Evolutionary conservation across 2,797 vertebrate species (phyloP).

Genomic region (Crax fasciolata): DNA sequence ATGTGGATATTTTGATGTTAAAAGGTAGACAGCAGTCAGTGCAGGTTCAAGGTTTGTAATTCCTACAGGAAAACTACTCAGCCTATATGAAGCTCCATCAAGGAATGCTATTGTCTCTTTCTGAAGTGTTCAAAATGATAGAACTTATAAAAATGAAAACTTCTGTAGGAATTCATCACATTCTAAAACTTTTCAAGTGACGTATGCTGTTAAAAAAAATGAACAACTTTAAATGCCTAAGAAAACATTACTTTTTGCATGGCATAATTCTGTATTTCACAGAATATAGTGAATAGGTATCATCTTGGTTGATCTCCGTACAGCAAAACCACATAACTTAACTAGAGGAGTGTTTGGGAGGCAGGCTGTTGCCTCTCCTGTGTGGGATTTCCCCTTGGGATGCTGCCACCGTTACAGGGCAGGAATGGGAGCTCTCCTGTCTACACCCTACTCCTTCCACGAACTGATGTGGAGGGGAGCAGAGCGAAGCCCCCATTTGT

Average conservation of each 20-base stretch:
- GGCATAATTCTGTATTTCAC: background rate
- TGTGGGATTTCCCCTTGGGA: background rate
- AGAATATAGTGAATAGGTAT: background rate
- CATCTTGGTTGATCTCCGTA: background rate
- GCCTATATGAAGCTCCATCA: fast-evolving
- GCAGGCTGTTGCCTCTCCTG: background rate
- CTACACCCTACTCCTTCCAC: background rate
- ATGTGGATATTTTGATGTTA: background rate
- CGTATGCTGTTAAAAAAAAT: background rate
- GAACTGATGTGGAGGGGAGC: background rate
- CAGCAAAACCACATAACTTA: background rate
- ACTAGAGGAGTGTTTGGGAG: background rate
- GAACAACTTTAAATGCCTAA: background rate
- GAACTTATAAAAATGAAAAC: background rate
- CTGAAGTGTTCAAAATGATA: background rate
- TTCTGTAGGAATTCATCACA: background rate
- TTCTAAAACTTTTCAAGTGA: background rate
- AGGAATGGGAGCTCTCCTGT: background rate
- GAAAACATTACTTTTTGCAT: background rate
- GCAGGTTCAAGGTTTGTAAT: background rate
- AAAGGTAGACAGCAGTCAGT: background rate
- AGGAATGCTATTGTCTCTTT: background rate
- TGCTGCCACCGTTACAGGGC: background rate
- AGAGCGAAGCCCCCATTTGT: background rate
- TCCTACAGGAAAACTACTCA: background rate